A percentile compares a stretch with the other conserved stretches of the same genome.
These are phyloP conservation scores for Ormyrus nitidulus DNA, from an alignment of 2,888 invertebrate species.

Conservation along the genomic window DNA sequence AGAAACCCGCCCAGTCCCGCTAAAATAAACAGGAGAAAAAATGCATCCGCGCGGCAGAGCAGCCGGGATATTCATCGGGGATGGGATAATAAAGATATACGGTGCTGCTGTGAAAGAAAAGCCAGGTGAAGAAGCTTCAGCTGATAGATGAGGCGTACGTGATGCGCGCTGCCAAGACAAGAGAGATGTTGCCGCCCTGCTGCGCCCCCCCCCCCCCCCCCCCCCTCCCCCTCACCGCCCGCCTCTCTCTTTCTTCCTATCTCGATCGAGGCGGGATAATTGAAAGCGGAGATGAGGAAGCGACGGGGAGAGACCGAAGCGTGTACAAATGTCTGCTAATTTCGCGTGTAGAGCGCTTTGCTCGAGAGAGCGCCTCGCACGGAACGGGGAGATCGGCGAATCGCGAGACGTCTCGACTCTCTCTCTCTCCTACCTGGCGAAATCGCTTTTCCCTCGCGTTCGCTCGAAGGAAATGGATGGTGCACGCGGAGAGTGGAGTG, in stretches of 20 bases:
- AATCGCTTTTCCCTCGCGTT: no score
- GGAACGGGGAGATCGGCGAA: background rate
- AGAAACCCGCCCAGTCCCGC: no score
- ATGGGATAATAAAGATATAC: slow-evolving; percentile 42
- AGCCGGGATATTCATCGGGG: no score
- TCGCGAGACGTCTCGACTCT: background rate
- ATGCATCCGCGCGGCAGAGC: no score
- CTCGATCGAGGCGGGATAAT: slow-evolving; percentile 37
- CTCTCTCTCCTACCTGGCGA: no score
- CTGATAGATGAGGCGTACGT: slow-evolving; percentile 47
- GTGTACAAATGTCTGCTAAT: slow-evolving; percentile 46
- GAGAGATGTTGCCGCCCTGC: background rate
- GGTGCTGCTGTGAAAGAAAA: slow-evolving; percentile 22
- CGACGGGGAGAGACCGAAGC: background rate
- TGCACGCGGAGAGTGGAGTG: no score
- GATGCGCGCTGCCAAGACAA: slow-evolving; percentile 11
- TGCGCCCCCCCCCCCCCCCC: background rate
- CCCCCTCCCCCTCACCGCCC: background rate
- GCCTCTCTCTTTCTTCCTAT: background rate
- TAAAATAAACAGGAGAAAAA: no score
- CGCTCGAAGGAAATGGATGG: no score
- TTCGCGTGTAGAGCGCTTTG: slow-evolving; percentile 15
- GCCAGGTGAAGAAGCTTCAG: slow-evolving; percentile 42
- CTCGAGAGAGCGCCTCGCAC: background rate
- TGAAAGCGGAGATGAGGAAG: slow-evolving; percentile 31